Conservation (phyloP, 2,113 vertebrate species). For the Chloropsis hardwickii region DNA sequence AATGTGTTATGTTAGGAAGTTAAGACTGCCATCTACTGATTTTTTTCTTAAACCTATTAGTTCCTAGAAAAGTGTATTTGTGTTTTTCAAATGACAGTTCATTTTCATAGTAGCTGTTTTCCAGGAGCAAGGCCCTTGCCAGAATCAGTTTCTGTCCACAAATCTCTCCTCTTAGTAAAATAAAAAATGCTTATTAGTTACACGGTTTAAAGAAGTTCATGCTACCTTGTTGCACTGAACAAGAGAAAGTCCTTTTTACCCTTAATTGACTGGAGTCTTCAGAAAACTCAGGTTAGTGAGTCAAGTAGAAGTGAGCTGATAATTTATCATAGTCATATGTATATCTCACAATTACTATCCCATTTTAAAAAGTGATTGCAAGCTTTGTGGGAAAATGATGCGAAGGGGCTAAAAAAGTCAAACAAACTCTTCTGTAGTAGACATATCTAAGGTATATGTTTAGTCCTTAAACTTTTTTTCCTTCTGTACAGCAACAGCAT, state of each 20-base stretch:
- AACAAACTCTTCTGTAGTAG: background rate
- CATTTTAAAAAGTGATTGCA: background rate
- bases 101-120: constrained; percentile 68
- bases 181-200: constrained; percentile 28
- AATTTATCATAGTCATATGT: background rate
- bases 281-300: constrained; percentile 13
- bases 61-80: constrained; percentile 27
- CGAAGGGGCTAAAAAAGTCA: background rate
- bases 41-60: constrained; percentile 66
- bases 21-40: constrained; percentile 96
- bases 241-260: background rate
- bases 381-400: background rate
- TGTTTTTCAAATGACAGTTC: constrained; percentile 70
- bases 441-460: background rate
- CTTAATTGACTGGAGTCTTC: constrained; percentile 20
- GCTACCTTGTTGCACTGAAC: background rate
- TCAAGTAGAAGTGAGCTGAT: constrained; percentile 31
- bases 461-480: background rate
- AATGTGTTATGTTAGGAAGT: constrained; percentile 72
- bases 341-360: background rate
- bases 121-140: constrained; percentile 59
- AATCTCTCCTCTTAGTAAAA: background rate
- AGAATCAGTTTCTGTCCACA: constrained; percentile 71
- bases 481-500: background rate
- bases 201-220: constrained; percentile 11